Evolutionary conservation across 2,888 invertebrate species (phyloP).

Genomic region (Crocallis elinguaria): DNA sequence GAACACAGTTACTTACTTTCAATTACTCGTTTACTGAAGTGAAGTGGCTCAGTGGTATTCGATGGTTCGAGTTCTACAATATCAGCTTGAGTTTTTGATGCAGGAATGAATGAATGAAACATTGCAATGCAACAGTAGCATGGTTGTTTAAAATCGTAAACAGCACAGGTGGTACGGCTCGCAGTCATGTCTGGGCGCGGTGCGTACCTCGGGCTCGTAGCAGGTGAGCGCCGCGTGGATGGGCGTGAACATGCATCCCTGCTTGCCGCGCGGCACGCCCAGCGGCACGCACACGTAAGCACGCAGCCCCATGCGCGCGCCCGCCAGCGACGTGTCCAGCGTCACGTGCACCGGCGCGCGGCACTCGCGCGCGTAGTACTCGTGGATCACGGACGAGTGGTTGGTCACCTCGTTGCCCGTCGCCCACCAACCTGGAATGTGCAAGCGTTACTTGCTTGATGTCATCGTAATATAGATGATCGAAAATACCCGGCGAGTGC

Average conservation of each 20-base stretch:
- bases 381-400: conserved; percentile 98
- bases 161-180: too few relatives aligned
- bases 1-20: too few relatives aligned
- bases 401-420: conserved; percentile 99
- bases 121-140: too few relatives aligned
- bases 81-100: too few relatives aligned
- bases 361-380: conserved; percentile 98
- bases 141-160: too few relatives aligned
- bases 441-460: too few relatives aligned
- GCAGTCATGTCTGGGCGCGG: background rate
- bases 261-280: conserved; percentile 97
- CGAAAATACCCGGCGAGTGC: too few relatives aligned
- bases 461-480: too few relatives aligned
- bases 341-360: conserved; percentile 97
- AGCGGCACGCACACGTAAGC: conserved; percentile 97
- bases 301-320: conserved; percentile 96
- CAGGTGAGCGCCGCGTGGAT: conserved; percentile 94
- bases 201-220: conserved; percentile 94
- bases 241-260: conserved; percentile 98
- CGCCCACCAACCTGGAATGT: conserved; percentile 95
- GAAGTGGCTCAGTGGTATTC: too few relatives aligned
- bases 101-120: too few relatives aligned
- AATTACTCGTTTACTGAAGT: too few relatives aligned
- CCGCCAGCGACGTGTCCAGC: conserved; percentile 95
- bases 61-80: too few relatives aligned